phyloP scores from a whole-genome alignment of 2,113 vertebrate genomes.

The Zingel zingel region DNA sequence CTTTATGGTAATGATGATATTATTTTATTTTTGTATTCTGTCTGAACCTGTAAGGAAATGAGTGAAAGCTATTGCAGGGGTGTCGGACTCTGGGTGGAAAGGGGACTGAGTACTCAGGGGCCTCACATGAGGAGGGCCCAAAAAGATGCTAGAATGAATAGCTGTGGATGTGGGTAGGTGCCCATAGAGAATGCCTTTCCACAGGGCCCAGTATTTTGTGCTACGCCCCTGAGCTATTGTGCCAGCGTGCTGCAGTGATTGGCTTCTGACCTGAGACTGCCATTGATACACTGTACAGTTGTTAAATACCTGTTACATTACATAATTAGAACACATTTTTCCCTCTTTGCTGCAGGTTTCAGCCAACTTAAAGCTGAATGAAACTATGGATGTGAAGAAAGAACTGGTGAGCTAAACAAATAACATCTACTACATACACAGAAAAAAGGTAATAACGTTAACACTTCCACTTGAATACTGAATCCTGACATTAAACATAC shows the following conservation, averaged over 20 bases:
- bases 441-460: not conserved
- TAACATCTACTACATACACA: not conserved
- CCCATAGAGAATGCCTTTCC: too few relatives aligned
- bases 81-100: too few relatives aligned
- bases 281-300: not conserved
- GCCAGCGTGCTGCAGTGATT: not conserved
- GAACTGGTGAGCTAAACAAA: slow-evolving; percentile 88
- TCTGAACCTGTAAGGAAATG: not conserved
- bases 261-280: not conserved
- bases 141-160: too few relatives aligned
- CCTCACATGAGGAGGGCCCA: too few relatives aligned
- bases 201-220: too few relatives aligned
- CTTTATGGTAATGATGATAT: too few relatives aligned
- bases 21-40: not conserved
- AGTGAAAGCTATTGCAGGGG: not conserved
- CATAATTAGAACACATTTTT: not conserved
- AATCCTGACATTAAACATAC: not conserved
- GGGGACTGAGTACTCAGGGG: too few relatives aligned
- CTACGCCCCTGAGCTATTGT: not conserved
- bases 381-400: slow-evolving; percentile 95
- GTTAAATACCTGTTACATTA: not conserved
- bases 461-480: not conserved
- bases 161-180: too few relatives aligned
- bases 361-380: slow-evolving; percentile 94
- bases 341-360: slow-evolving; percentile 87